phyloP scores from a whole-genome alignment of 2,888 invertebrate genomes.

The Lochmaea crataegi region DNA sequence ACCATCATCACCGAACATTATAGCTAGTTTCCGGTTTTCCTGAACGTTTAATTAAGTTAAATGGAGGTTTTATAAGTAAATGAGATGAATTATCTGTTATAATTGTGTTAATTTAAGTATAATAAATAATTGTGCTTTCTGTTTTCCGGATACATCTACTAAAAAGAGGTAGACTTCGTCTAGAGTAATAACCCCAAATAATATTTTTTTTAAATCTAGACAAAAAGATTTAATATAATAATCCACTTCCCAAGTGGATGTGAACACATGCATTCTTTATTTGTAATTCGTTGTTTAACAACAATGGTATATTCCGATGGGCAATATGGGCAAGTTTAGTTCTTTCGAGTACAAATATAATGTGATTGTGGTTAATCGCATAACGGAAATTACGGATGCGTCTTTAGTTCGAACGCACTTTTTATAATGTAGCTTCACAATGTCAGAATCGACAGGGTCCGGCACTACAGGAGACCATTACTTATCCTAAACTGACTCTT shows the following conservation, averaged over 20 bases:
- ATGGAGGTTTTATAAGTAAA: too few species aligned
- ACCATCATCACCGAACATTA: too few species aligned
- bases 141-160: too few species aligned
- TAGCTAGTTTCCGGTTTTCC: too few species aligned
- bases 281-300: slow-evolving; percentile 53
- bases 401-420: slow-evolving; percentile 60
- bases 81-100: too few species aligned
- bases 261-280: slow-evolving; percentile 42
- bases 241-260: slow-evolving; percentile 33
- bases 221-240: slow-evolving; percentile 9
- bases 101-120: too few species aligned
- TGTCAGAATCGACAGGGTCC: slow-evolving; percentile 55
- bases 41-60: too few species aligned
- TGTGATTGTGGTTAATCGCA: slow-evolving; percentile 65
- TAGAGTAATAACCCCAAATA: neutral
- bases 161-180: neutral
- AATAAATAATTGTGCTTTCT: too few species aligned
- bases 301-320: slow-evolving; percentile 50
- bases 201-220: too few species aligned
- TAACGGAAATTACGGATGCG: slow-evolving; percentile 64
- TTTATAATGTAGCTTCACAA: slow-evolving; percentile 31
- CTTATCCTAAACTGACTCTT: slow-evolving; percentile 66
- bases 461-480: slow-evolving; percentile 62
- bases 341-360: slow-evolving; percentile 59
- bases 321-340: slow-evolving; percentile 44